These are phyloP conservation scores for Ptilonorhynchus violaceus DNA, from an alignment of 2,113 vertebrate species.

Conservation along the genomic window DNA sequence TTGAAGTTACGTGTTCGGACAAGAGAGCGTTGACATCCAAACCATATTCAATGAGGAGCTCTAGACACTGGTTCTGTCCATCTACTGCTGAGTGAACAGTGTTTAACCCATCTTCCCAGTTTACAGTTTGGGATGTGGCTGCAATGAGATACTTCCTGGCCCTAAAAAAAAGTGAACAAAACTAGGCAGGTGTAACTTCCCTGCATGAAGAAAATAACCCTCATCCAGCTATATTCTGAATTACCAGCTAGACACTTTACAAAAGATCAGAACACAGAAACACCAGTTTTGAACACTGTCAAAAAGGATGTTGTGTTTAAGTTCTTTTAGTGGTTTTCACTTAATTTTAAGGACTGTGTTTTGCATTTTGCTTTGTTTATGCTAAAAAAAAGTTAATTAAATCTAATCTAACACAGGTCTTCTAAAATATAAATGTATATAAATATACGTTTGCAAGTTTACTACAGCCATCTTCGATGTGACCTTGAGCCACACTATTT, in stretches of 20 bases:
- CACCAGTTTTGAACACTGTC: not conserved
- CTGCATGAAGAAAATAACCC: not conserved
- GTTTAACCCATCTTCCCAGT: conserved; percentile 79
- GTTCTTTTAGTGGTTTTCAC: not conserved
- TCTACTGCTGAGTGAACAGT: conserved; percentile 84
- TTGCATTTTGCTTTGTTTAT: not conserved
- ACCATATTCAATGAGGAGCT: conserved; percentile 77
- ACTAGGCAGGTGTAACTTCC: not conserved
- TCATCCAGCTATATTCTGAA: not conserved
- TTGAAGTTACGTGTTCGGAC: conserved; percentile 72
- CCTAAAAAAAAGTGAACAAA: conserved; percentile 53
- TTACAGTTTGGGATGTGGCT: conserved; percentile 76
- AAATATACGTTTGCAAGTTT: not conserved
- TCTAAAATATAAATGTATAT: not conserved
- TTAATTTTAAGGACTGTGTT: not conserved
- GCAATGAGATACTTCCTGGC: conserved; percentile 83
- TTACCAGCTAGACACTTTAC: not conserved
- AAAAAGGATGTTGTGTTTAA: not conserved
- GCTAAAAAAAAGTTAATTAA: not conserved
- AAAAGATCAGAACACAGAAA: not conserved
- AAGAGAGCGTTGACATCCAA: conserved; percentile 82
- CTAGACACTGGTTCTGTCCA: conserved; percentile 82
- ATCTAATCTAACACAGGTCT: not conserved
- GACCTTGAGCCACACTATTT: rapidly evolving
- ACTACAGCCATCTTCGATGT: not conserved